A percentile compares a stretch with the other conserved stretches of the same genome.
phyloP scores from a whole-genome alignment of 2,113 vertebrate genomes.

The Passer domesticus region DNA sequence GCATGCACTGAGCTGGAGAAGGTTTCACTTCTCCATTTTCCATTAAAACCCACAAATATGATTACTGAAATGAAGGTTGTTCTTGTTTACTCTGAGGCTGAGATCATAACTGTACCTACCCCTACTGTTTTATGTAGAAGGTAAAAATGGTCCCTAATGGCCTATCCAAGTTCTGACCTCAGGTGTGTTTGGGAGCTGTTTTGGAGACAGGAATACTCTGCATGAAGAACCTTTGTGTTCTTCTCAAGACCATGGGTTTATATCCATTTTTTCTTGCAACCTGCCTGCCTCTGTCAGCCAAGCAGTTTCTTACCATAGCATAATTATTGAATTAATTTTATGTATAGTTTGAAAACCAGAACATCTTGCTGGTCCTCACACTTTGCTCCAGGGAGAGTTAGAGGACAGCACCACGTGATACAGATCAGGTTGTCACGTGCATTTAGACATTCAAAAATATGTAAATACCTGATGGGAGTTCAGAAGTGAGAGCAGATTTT shows the following conservation, averaged over 20 bases:
- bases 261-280: neutral
- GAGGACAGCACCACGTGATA: neutral
- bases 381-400: neutral
- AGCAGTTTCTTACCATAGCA: neutral
- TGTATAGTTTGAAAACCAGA: neutral
- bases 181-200: neutral
- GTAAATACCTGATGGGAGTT: neutral
- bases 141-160: neutral
- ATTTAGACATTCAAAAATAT: neutral
- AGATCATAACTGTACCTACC: neutral
- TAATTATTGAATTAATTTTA: neutral
- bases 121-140: neutral
- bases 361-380: fast-evolving
- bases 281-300: neutral
- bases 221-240: neutral
- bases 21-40: neutral
- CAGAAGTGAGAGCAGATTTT: neutral
- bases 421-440: fast-evolving
- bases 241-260: neutral
- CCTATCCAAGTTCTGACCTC: neutral
- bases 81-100: neutral
- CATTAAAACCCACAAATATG: neutral
- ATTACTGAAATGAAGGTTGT: neutral
- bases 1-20: neutral
- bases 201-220: neutral